Evolutionary conservation across 2,797 vertebrate species (phyloP).

Genomic region (Megalops cyprinoides): DNA sequence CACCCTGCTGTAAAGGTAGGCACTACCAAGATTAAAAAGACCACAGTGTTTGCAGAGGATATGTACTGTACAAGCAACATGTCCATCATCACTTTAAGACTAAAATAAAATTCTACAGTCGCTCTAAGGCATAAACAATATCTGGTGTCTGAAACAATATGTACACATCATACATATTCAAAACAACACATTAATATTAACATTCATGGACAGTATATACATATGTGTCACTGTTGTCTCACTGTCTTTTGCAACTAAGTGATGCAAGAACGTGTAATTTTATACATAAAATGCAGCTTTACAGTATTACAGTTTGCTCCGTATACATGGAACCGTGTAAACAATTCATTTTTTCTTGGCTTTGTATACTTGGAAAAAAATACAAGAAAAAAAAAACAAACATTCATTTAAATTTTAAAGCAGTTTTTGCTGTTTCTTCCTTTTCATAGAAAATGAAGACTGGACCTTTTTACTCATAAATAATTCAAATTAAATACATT

Average conservation of each 20-base stretch:
- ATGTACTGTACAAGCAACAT: constrained; percentile 81
- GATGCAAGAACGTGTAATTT: constrained; percentile 84
- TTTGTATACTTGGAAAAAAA: constrained; percentile 71
- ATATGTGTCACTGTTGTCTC: constrained; percentile 77
- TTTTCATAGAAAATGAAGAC: constrained; percentile 92
- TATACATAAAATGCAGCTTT: constrained; percentile 83
- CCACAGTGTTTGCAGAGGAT: constrained; percentile 88
- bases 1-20: constrained; percentile 86
- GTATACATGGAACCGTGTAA: constrained; percentile 84
- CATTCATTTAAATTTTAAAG: constrained; percentile 87
- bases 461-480: constrained; percentile 89
- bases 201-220: constrained; percentile 88
- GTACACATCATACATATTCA: constrained; percentile 89
- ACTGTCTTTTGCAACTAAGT: constrained; percentile 79
- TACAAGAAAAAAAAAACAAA: constrained; percentile 77
- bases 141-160: constrained; percentile 82
- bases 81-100: constrained; percentile 80
- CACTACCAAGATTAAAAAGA: constrained; percentile 89
- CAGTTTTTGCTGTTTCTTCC: constrained; percentile 83
- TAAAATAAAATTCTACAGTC: constrained; percentile 83
- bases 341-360: constrained; percentile 82
- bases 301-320: constrained; percentile 75
- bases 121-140: constrained; percentile 84
- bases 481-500: constrained; percentile 96
- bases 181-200: constrained; percentile 87